Evolutionary conservation across 2,888 invertebrate species (phyloP).

Genomic region (Isotomurus palustris): DNA sequence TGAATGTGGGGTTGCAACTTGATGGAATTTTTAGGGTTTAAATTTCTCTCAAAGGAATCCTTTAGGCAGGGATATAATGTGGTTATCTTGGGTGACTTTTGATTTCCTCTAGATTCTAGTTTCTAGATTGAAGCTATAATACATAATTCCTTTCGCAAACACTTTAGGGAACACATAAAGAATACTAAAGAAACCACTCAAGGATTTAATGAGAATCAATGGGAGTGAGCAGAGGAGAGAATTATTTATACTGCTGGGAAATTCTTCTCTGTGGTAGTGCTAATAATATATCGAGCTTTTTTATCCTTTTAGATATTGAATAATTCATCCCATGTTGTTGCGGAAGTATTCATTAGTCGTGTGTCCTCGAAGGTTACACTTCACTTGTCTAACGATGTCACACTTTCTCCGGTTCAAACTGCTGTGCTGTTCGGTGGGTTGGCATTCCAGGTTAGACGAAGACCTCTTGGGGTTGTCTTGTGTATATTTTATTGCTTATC

Average conservation of each 20-base stretch:
- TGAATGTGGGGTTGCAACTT: background rate
- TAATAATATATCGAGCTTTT: background rate
- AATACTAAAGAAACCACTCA: too few relatives aligned
- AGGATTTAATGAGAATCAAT: too few relatives aligned
- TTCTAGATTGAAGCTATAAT: too few relatives aligned
- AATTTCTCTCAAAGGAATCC: background rate
- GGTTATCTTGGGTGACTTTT: background rate
- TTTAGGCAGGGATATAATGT: background rate
- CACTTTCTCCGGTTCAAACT: conserved; percentile 27
- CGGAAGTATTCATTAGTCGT: conserved; percentile 27
- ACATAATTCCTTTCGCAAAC: too few relatives aligned
- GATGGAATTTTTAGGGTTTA: background rate
- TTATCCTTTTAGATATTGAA: conserved; percentile 22
- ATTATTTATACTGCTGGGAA: too few relatives aligned
- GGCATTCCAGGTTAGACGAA: conserved; percentile 31
- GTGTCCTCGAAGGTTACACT: conserved; percentile 21
- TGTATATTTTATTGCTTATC: background rate
- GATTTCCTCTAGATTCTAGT: background rate
- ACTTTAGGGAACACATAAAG: too few relatives aligned
- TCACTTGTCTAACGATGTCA: conserved; percentile 22
- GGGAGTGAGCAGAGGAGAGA: too few relatives aligned
- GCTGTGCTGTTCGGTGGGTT: conserved; percentile 34
- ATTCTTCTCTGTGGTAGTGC: too few relatives aligned
- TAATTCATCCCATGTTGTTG: conserved; percentile 25
- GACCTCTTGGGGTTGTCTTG: background rate